Evolutionary conservation across 1,140 invertebrate genomes (phyloP).

Genomic region (Xylocopa sonorina): DNA sequence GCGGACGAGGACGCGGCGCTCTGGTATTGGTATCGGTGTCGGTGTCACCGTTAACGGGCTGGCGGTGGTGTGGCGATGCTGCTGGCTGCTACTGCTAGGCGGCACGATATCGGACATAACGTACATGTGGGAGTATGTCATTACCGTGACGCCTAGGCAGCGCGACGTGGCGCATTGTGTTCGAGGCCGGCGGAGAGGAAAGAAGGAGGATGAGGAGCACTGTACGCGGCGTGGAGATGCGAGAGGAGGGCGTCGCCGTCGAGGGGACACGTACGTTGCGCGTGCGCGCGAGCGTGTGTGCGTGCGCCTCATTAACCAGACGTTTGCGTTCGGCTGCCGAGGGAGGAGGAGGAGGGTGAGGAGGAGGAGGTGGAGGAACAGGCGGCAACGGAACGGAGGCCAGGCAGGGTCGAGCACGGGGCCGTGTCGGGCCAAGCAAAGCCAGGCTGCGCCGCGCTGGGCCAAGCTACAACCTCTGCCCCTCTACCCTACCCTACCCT

Average conservation of each 20-base stretch:
- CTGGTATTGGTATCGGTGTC: constrained; percentile 47
- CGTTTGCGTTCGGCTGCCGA: constrained; percentile 67
- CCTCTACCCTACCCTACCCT: too few species aligned
- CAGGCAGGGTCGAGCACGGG: constrained; percentile 53
- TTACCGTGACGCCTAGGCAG: constrained; percentile 77
- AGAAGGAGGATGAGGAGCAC: constrained; percentile 56
- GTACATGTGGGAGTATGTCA: constrained; percentile 77
- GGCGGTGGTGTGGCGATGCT: constrained; percentile 15
- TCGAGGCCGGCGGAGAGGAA: constrained; percentile 61
- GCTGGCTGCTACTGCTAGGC: constrained; percentile 58
- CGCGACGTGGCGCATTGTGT: constrained; percentile 74
- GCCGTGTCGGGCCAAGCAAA: constrained; percentile 15
- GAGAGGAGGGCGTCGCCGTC: constrained; percentile 56
- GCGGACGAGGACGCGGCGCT: neutral
- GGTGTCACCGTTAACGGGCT: constrained; percentile 62
- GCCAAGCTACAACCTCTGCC: constrained; percentile 49
- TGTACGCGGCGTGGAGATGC: constrained; percentile 37
- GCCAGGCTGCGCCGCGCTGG: constrained; percentile 25
- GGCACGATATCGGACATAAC: constrained; percentile 59
- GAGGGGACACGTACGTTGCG: constrained; percentile 63
- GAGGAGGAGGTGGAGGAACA: constrained; percentile 42
- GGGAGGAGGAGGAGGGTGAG: constrained; percentile 51
- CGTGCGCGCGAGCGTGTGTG: constrained; percentile 75
- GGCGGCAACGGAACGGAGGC: constrained; percentile 54
- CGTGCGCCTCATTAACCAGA: constrained; percentile 77